These are phyloP conservation scores for Diadema setosum DNA, from an alignment of 35 echinoderm and acorn worm genomes.

Conservation along the genomic window DNA sequence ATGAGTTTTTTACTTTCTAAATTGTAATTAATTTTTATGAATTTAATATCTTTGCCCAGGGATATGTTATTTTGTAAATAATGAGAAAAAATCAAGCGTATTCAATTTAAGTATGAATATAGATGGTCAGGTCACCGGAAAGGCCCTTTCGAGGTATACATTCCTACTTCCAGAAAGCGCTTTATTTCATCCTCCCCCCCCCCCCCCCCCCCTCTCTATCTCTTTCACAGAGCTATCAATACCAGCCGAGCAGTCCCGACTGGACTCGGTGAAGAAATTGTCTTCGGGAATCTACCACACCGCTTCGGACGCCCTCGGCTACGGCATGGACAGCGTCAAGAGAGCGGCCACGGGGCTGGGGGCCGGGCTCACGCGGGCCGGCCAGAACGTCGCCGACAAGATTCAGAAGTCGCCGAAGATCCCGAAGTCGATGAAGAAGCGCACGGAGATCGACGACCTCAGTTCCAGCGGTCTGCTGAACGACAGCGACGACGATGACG, in stretches of 20 bases:
- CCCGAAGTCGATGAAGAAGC: not conserved
- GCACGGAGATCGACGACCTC: not conserved
- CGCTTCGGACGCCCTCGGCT: not conserved
- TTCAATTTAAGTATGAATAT: too few species aligned
- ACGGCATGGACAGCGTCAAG: not conserved
- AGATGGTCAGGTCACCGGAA: too few species aligned
- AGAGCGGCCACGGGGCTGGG: not conserved
- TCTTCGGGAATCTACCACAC: not conserved
- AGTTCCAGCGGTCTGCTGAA: not conserved
- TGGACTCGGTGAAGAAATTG: not conserved
- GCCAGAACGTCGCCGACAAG: conserved; percentile 1
- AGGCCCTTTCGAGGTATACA: too few species aligned
- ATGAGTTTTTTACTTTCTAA: too few species aligned
- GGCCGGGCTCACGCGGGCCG: not conserved
- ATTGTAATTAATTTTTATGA: too few species aligned
- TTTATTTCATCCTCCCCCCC: too few species aligned
- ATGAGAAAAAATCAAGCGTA: too few species aligned
- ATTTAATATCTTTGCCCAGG: too few species aligned
- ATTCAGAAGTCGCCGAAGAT: conserved; percentile 17
- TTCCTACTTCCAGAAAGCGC: too few species aligned
- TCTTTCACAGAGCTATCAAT: not conserved
- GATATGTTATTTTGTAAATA: too few species aligned
- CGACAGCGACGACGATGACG: not conserved
- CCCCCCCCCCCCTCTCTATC: too few species aligned
- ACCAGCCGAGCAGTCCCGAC: not conserved